A percentile compares a stretch with the other conserved stretches of the same genome.
Conservation (phyloP, 2,113 vertebrate species). For the Podarcis muralis region DNA sequence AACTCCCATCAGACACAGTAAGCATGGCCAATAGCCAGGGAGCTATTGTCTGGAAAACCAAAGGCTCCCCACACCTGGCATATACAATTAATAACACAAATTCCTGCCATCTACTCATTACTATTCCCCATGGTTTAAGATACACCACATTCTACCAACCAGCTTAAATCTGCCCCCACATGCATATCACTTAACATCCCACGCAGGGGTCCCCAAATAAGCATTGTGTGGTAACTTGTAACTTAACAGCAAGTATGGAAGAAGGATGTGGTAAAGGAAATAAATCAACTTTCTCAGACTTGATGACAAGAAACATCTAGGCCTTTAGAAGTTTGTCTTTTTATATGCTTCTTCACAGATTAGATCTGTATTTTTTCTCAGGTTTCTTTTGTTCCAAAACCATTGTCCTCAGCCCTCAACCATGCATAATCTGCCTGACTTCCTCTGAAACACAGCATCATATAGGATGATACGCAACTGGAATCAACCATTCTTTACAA, state of each 20-base stretch:
- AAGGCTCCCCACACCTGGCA: not conserved
- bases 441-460: not conserved
- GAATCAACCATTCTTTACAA: constrained; percentile 39
- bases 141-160: not conserved
- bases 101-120: not conserved
- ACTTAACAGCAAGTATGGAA: not conserved
- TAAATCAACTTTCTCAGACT: not conserved
- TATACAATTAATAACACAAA: not conserved
- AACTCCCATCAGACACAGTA: no score
- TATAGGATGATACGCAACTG: not conserved
- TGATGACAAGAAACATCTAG: not conserved
- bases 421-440: constrained; percentile 26
- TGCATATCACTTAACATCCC: no score
- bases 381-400: constrained; percentile 26
- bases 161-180: not conserved
- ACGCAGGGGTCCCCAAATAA: not conserved
- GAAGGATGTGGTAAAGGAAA: not conserved
- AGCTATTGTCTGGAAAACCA: no score
- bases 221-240: not conserved
- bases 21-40: no score
- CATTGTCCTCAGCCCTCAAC: constrained; percentile 2
- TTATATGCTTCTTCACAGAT: not conserved
- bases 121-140: not conserved
- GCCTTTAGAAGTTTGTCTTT: not conserved
- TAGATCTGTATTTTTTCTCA: not conserved